Evolutionary conservation across 2,888 invertebrate species (phyloP), one percentile per base, ranked within the genome.

Genomic region (Xylophagus ater): DNA sequence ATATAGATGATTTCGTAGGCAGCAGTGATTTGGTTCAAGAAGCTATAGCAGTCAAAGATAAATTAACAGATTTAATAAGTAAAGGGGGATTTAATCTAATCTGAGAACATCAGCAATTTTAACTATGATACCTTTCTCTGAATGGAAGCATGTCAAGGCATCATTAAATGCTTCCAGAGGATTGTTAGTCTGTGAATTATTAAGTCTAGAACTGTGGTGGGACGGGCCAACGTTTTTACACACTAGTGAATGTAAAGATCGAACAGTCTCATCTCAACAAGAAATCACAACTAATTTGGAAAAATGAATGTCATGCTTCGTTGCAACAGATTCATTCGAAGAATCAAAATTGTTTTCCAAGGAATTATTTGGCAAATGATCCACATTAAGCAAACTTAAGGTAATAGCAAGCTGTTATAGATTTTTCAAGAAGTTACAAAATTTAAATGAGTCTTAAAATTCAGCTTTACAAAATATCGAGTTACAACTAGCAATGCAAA

Each of bases 81-180:
- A 34, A 34, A 17, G 34, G 34, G 5, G 26, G 34, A 30, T 37
- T 42, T 33, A 23, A 19, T 9, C 18, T 42, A 7, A 36, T 19
- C 21, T 42, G 34, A 35, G 49, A 5, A 46, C 47, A 8, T 21
- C 44, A 13, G 35, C 41, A 26, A 46, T 48, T 18, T n/a, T 40
- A 7, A 40, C 42, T 3, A 23, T 24, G 2, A 32, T 41, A 6
- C 21, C 43, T 3, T 12, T n/a, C 3, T 21, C 14, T 2, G 14
- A 29, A 14, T 47, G 47, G 47, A 37, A 37, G 5, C 48, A 47
- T 30, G 41, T 49, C 1, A 28, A 34, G 9, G 31, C 45, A 12
- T 20, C 10, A 4, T 12, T 34, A 12, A 50, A 50, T 25, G 41
- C 42, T 13, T 47, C 48, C 5, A 37, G 48, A 18, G 47, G 51